These are phyloP conservation scores for Drosophila pectinifera DNA, from an alignment of 1,140 invertebrate species.

Conservation along the genomic window DNA sequence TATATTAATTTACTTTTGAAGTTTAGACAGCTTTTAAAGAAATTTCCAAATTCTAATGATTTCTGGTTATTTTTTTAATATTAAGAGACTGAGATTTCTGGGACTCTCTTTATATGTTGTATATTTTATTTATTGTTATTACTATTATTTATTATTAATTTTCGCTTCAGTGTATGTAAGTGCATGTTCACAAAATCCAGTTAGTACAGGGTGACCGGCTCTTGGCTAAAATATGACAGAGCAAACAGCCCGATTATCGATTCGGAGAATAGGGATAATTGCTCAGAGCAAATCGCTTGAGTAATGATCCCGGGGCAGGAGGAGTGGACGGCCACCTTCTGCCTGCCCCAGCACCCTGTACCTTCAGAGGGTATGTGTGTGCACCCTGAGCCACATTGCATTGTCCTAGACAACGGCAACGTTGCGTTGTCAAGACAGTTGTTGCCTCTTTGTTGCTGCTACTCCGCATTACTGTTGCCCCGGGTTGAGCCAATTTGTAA, in stretches of 20 bases:
- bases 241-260: neutral
- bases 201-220: slow-evolving; percentile 18
- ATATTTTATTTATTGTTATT: too few species aligned
- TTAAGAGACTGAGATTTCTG: too few species aligned
- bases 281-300: slow-evolving; percentile 1
- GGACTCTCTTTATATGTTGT: too few species aligned
- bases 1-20: too few species aligned
- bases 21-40: too few species aligned
- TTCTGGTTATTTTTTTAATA: too few species aligned
- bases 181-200: neutral
- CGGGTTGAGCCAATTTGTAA: slow-evolving; percentile 76
- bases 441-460: slow-evolving; percentile 49
- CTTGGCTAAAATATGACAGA: neutral
- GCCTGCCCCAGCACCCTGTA: too few species aligned
- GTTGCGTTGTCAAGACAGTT: slow-evolving; percentile 67
- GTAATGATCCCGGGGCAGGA: neutral
- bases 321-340: neutral
- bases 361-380: neutral
- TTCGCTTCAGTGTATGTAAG: slow-evolving; percentile 1
- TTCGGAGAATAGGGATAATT: neutral
- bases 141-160: too few species aligned
- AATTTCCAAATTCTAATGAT: too few species aligned
- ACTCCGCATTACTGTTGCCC: slow-evolving; percentile 43
- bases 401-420: slow-evolving; percentile 48
- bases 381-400: slow-evolving; percentile 36